Evolutionary conservation across 1,140 invertebrate species (phyloP).

Genomic region (Rhyacophila brunnea): DNA sequence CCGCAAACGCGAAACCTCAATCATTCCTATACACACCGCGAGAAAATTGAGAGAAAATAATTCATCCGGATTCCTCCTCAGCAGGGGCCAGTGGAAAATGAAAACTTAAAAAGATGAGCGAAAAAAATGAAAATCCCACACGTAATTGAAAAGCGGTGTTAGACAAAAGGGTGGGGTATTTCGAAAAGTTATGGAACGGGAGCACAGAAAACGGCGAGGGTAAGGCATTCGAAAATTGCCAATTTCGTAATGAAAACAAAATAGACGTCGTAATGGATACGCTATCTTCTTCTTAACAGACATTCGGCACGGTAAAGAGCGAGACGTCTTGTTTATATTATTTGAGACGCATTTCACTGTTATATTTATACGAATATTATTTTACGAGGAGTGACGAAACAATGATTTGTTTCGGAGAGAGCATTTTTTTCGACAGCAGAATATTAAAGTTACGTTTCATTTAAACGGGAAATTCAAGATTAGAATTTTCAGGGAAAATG

Average conservation of each 20-base stretch:
- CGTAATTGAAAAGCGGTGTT: conserved; percentile 33
- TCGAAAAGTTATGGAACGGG: neutral
- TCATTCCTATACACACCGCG: conserved; percentile 4
- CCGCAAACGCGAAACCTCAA: conserved; percentile 25
- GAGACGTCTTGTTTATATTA: neutral
- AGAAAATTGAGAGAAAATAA: conserved; percentile 15
- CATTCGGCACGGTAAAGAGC: neutral
- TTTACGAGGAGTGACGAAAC: conserved; percentile 3
- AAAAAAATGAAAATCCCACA: conserved; percentile 18
- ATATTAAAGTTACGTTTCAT: neutral
- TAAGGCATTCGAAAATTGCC: conserved; percentile 22
- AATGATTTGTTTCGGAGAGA: neutral
- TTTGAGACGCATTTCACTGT: neutral
- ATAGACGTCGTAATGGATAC: conserved; percentile 9
- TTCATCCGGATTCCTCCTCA: neutral
- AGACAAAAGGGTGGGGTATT: conserved; percentile 11
- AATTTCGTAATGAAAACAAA: conserved; percentile 26
- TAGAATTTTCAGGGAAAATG: neutral
- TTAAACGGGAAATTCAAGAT: neutral
- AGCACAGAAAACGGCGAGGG: neutral
- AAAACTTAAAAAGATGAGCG: conserved; percentile 19
- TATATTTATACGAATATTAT: neutral
- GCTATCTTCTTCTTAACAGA: neutral
- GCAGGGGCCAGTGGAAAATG: conserved; percentile 12
- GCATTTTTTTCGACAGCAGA: neutral